Evolutionary conservation across 2,888 invertebrate species (phyloP).

Genomic region (Beris chalybata): DNA sequence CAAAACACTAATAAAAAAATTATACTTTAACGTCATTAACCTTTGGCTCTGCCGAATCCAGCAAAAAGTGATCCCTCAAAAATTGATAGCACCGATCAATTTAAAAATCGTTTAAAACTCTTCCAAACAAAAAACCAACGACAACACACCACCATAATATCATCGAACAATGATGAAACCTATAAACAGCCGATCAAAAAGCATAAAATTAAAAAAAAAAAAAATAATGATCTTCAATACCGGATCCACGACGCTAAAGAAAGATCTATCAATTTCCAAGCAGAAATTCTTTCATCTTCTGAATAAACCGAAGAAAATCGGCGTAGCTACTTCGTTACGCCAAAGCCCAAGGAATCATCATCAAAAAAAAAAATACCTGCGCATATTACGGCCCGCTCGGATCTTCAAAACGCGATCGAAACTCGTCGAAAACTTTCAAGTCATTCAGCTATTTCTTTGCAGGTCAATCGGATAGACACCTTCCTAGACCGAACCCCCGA

Average conservation of each 20-base stretch:
- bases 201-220: slow-evolving; percentile 20
- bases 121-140: too few species aligned
- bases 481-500: not conserved
- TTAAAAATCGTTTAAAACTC: too few species aligned
- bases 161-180: slow-evolving; percentile 3
- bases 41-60: too few species aligned
- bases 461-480: slow-evolving; percentile 15
- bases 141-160: too few species aligned
- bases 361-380: not conserved
- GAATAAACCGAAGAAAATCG: slow-evolving; percentile 28
- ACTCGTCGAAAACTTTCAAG: slow-evolving; percentile 4
- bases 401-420: not conserved
- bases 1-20: too few species aligned
- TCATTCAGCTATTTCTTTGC: slow-evolving; percentile 21
- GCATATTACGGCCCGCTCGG: too few species aligned
- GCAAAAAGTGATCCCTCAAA: too few species aligned
- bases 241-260: not conserved
- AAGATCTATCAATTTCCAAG: slow-evolving; percentile 26
- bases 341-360: slow-evolving; percentile 13
- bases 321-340: slow-evolving; percentile 38
- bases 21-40: too few species aligned
- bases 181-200: slow-evolving; percentile 6
- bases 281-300: slow-evolving; percentile 12
- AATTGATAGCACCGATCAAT: too few species aligned
- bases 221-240: slow-evolving; percentile 19